Evolutionary conservation across 2,888 invertebrate species (phyloP).

Genomic region (Syrista parreyssii): DNA sequence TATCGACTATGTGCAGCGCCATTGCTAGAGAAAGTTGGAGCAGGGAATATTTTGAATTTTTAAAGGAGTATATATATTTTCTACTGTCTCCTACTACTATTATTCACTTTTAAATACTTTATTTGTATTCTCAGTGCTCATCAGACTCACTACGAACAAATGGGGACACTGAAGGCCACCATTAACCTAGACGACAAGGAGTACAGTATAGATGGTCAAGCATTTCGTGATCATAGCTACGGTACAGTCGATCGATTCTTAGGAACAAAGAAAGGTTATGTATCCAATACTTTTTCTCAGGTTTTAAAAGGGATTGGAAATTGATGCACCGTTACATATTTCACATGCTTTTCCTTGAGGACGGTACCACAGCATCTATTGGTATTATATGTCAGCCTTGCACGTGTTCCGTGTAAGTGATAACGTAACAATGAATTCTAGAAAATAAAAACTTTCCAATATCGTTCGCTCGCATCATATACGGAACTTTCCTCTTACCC

Average conservation of each 20-base stretch:
- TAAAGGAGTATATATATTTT: constrained; percentile 70
- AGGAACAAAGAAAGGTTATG: background rate
- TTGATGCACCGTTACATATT: constrained; percentile 83
- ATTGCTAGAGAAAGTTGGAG: constrained; percentile 83
- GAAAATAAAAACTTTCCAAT: background rate
- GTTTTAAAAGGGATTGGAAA: constrained; percentile 78
- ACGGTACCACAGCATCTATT: constrained; percentile 76
- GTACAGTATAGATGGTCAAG: constrained; percentile 69
- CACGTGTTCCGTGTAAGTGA: constrained; percentile 70
- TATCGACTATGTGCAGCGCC: constrained; percentile 75
- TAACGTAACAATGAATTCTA: background rate
- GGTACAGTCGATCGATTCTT: constrained; percentile 65
- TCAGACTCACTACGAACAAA: constrained; percentile 88
- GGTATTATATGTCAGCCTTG: constrained; percentile 83
- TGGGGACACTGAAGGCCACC: constrained; percentile 74
- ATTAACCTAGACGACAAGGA: constrained; percentile 70
- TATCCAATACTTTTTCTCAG: constrained; percentile 56
- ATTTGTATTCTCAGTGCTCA: constrained; percentile 70
- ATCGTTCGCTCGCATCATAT: background rate
- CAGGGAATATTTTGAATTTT: constrained; percentile 73
- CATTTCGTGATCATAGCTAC: constrained; percentile 85
- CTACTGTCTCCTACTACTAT: background rate
- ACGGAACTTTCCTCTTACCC: background rate
- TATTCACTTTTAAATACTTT: background rate
- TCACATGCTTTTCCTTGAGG: constrained; percentile 79